These are phyloP conservation scores for Heliornis fulica DNA, from an alignment of 2,113 vertebrate genomes.

Conservation along the genomic window DNA sequence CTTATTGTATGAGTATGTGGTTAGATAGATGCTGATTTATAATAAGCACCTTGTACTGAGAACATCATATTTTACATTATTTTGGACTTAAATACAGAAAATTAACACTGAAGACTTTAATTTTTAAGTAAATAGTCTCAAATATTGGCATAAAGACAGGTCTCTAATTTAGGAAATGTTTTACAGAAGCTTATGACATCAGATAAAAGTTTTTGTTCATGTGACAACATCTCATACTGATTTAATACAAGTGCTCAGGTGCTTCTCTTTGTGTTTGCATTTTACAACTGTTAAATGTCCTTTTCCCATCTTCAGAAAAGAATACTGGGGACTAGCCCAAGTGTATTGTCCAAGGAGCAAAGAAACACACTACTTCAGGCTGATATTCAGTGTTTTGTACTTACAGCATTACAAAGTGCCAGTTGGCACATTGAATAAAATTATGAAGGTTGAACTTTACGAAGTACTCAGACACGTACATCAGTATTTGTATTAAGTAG, in stretches of 20 bases:
- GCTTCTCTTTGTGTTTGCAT: background rate
- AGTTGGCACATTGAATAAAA: background rate
- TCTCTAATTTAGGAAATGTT: background rate
- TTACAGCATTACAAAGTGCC: background rate
- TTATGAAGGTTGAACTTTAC: background rate
- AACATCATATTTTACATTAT: background rate
- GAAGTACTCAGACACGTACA: background rate
- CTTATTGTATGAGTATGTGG: background rate
- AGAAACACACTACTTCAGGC: background rate
- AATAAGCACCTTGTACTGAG: background rate
- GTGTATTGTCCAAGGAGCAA: background rate
- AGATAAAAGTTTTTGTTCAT: background rate
- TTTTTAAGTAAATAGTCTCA: background rate
- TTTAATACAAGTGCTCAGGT: background rate
- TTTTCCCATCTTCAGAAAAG: background rate
- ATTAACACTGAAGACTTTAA: background rate
- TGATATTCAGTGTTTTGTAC: background rate
- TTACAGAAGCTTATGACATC: background rate
- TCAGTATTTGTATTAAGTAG: background rate
- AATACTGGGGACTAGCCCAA: background rate
- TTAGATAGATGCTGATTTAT: background rate
- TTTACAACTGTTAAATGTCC: background rate
- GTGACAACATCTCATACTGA: background rate
- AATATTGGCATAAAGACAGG: background rate
- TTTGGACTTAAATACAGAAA: background rate